Evolutionary conservation across 2,797 vertebrate genomes (phyloP).

Genomic region (Selene dorsalis): DNA sequence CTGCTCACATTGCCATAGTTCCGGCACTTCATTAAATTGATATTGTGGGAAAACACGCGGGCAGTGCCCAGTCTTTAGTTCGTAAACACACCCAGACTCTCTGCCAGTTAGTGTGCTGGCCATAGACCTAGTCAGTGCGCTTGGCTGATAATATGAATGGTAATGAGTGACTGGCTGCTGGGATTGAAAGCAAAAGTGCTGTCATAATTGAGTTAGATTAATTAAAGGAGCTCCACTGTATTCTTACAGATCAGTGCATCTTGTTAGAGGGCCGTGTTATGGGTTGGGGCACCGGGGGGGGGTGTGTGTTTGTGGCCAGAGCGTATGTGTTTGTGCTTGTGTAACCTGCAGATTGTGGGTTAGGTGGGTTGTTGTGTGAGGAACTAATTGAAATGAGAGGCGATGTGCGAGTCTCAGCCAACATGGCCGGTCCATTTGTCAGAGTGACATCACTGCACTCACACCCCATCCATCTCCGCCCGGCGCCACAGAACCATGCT

Average conservation of each 20-base stretch:
- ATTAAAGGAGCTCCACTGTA: slow-evolving; percentile 72
- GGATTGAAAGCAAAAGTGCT: slow-evolving; percentile 67
- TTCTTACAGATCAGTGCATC: slow-evolving; percentile 78
- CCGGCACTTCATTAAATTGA: slow-evolving; percentile 77
- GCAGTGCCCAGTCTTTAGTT: slow-evolving; percentile 67
- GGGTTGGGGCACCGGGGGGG: slow-evolving; percentile 47
- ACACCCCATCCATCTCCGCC: slow-evolving; percentile 88
- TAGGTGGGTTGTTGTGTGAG: slow-evolving; percentile 75
- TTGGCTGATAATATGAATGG: slow-evolving; percentile 68
- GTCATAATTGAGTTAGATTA: slow-evolving; percentile 81
- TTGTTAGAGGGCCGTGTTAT: slow-evolving; percentile 67
- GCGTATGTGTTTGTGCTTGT: slow-evolving; percentile 67
- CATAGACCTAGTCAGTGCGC: slow-evolving; percentile 58
- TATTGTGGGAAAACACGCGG: slow-evolving; percentile 75
- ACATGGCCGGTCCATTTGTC: slow-evolving; percentile 87
- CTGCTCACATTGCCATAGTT: slow-evolving; percentile 61
- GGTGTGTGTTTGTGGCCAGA: slow-evolving; percentile 44
- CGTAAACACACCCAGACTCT: slow-evolving; percentile 63
- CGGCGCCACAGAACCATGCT: slow-evolving; percentile 79
- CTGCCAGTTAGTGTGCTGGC: slow-evolving; percentile 62
- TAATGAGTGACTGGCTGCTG: slow-evolving; percentile 72
- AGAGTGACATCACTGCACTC: slow-evolving; percentile 89
- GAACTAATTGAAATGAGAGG: slow-evolving; percentile 91
- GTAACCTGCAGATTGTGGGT: slow-evolving; percentile 77
- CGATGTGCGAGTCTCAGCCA: slow-evolving; percentile 88